These are phyloP conservation scores for Lepeophtheirus nordmannii DNA, from an alignment of 2,888 invertebrate species.

Conservation along the genomic window DNA sequence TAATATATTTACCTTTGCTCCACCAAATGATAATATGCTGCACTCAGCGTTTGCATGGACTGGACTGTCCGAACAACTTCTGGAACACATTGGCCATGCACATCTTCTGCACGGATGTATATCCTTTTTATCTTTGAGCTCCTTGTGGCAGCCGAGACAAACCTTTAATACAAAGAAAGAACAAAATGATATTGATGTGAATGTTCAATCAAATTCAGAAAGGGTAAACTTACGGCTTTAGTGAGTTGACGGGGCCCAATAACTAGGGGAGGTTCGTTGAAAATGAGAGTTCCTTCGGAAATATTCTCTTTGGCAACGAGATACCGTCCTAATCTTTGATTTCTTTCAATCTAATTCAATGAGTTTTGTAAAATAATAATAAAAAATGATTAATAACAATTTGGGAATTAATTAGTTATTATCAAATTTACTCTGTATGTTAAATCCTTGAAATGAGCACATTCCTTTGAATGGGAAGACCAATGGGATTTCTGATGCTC, in stretches of 20 bases:
- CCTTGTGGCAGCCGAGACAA: slow-evolving; percentile 45
- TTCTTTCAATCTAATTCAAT: slow-evolving; percentile 11
- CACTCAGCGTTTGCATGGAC: slow-evolving; percentile 48
- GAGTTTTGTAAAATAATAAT: neutral
- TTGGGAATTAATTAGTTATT: neutral
- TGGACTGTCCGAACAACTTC: slow-evolving; percentile 44
- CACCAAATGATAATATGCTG: slow-evolving; percentile 36
- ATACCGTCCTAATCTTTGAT: slow-evolving; percentile 13
- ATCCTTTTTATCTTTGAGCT: slow-evolving; percentile 14
- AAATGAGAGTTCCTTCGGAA: slow-evolving; percentile 50
- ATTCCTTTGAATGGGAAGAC: slow-evolving; percentile 27
- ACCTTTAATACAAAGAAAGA: slow-evolving; percentile 35
- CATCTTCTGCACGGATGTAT: slow-evolving; percentile 26
- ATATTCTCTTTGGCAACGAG: slow-evolving; percentile 52
- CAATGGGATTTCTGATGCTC: slow-evolving; percentile 28
- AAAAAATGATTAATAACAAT: no score
- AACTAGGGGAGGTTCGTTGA: slow-evolving; percentile 51
- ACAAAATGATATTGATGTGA: no score
- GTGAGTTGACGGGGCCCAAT: slow-evolving; percentile 47
- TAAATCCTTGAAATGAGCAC: slow-evolving; percentile 25
- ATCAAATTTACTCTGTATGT: slow-evolving; percentile 21
- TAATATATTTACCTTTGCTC: slow-evolving; percentile 16
- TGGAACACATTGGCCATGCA: slow-evolving; percentile 46
- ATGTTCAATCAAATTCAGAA: no score
- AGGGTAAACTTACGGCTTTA: slow-evolving; percentile 24